Base-by-base conservation (phyloP, 2,888 invertebrate species). In the Andricus curvator region DNA sequence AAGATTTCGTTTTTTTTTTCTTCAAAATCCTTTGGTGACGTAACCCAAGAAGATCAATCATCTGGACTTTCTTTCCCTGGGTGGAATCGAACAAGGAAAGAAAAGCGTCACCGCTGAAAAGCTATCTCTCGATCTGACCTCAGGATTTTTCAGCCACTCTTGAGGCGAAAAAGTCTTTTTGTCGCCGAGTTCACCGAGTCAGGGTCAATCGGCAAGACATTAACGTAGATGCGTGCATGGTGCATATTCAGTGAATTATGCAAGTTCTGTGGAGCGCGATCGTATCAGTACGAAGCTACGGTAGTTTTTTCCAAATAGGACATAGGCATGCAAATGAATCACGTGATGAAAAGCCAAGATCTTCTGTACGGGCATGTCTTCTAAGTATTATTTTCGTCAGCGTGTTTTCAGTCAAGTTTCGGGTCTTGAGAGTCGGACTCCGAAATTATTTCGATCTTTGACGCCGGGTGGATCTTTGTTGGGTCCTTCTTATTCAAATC, bases 171-270 rank as follows among this genome's bases (percentile, higher is more conserved):
- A 51, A 70, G 13, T 29, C 74, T 74, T 74, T 74, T 74, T 74
- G 51, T 83, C 77, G 81, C 77, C 78, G 83, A 85, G 84, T 85
- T 84, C 78, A 78, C 83, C 77, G 81, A 88, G 87, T 89, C 89
- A 86, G 86, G 88, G 88, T 89, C 86, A 85, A 82, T 77, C 84
- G 80, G 78, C 81, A 84, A 84, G 77, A 79, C 67, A 83, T 86
- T 84, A 84, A 80, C 85, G 86, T 83, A 82, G 66, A 80, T 81
- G 80, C 81, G 84, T 78, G 77, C 81, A 77, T 82, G 79, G 76
- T 85, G 79, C 84, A 88, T 87, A 88, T 85, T 85, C 88, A 88
- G 83, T 85, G 83, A 86, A 85, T 80, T 79, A 67, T 81, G 44
- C 48, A 74, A 74, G 74, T 74, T 60, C 56, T 60, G 48, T 9